Base-by-base conservation (phyloP, 2,797 vertebrate genomes). In the Hapalemur alaotrensis region DNA sequence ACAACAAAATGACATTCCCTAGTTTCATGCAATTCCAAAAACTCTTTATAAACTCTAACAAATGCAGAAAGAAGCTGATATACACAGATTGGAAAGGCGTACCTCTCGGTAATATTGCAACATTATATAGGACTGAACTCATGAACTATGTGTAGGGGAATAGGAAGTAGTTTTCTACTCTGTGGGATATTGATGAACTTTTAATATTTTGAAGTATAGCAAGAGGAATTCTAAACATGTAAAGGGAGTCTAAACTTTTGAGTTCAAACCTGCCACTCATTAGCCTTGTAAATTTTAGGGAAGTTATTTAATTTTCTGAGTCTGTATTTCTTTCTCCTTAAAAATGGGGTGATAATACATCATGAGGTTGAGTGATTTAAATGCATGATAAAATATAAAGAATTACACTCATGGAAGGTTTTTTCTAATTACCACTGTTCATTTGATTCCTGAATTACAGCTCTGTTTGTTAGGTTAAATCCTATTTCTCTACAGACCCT, bases 351-450 rank as follows among this genome's bases (percentile, higher is more conserved):
- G 15, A 69, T 93, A 82, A n/a, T 46, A 41, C 2, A 54, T 63
- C 17, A 20, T 46, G 75, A 85, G 13, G 18, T 17, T 78, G 23
- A 91, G 23, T 4, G 18, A 61, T 82, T 91, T 75, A 85, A 82
- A 30, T 28, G 14, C 23, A 7, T 75, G 43, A 78, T 82, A 67
- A 69, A 50, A 61, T 72, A 30, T 35, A 78, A 76, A 91, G 35
- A 82, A 43, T 85, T 61, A 35, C 7, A 8, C 4, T 94, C 0
- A 4, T 35, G 28, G 35, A 82, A 72, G 50, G 3, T n/a, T 69
- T 50, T 94, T 7, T 52, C 54, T 93, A 91, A 69, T 96, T 89
- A 54, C 54, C 79, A 65, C 46, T 57, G 15, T 79, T 91, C 67
- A 41, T 92, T 72, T 54, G 54, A 52, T 85, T 91, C 61, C 52